Base-by-base conservation (phyloP, 2,113 vertebrate genomes). In the Sinosuthora webbiana region DNA sequence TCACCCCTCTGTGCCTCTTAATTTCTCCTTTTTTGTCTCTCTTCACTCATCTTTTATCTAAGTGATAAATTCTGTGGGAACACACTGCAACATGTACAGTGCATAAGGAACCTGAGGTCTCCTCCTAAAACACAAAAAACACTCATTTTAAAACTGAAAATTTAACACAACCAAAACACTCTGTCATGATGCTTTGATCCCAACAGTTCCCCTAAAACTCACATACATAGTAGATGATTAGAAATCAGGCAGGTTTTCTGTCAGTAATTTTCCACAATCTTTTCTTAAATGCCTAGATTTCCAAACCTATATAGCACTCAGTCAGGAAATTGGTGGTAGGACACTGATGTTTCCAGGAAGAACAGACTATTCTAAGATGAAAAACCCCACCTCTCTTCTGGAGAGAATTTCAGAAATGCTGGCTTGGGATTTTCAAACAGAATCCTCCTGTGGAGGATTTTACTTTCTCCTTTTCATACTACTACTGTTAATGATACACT, bases 41-140 rank as follows among this genome's bases (percentile, higher is more conserved):
- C 79, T 92, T 90, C 68, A 89, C 73, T 83, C 35, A 86, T 78
- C 89, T 96, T 86, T 88, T 92, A 68, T 41, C 68, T 91, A 83
- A 93, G 71, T 55, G 60, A 67, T 70, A 90, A 88, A 63, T 63
- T 88, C 67, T 92, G 68, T 83, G 37, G 50, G 39, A 94, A 91
- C 17, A 50, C 35, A 79, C 53, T 59, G 64, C 53, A 86, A 52
- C 1, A 2, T 41, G 2, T n/a, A 74, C 35, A 90, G 27, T 41
- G 28, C 18, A 15, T 39, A 90, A 76, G 59, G 60, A 90, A 96
- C 69, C 68, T 75, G 75, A 65, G 15, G 44, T 41, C 20, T 83
- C 37, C 57, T 67, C 59, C 87, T 83, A 90, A 81, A 94, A 93
- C 39, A 80, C 70, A 82, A 65, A 92, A 95, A 69, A 57, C 15